A percentile compares a stretch with the other conserved stretches of the same genome.
Conservation (phyloP, 2,113 vertebrate genomes). For the Dromiciops gliroides region DNA sequence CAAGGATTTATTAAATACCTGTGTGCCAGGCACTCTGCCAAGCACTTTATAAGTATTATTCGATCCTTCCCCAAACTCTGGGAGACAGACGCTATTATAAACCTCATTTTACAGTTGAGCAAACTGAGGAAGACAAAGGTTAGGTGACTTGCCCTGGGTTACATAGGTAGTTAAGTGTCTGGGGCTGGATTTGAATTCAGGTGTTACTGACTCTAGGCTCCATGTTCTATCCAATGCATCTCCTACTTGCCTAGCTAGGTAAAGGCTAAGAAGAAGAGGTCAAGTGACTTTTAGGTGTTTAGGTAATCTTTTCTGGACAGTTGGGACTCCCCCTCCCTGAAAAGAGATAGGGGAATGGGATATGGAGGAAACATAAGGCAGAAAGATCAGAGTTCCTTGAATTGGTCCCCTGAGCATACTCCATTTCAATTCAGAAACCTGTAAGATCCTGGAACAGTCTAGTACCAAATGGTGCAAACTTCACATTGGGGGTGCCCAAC, state of each 20-base stretch:
- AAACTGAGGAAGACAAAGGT: not conserved
- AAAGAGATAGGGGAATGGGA: not conserved
- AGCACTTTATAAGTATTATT: not conserved
- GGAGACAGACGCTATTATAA: not conserved
- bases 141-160: not conserved
- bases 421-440: not conserved
- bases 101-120: not conserved
- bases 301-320: not conserved
- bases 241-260: not conserved
- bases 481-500: not conserved
- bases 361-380: not conserved
- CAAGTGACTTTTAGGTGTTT: not conserved
- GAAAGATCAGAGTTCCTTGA: not conserved
- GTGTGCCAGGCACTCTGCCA: not conserved
- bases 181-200: not conserved
- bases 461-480: not conserved
- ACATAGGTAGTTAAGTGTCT: not conserved
- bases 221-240: not conserved
- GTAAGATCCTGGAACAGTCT: not conserved
- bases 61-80: not conserved
- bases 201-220: not conserved
- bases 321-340: not conserved
- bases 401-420: not conserved
- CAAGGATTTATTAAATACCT: not conserved
- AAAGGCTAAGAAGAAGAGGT: too few relatives aligned